Evolutionary conservation across 1,140 invertebrate genomes (phyloP), one percentile per base, ranked within the genome.

Genomic region (Homarus americanus): DNA sequence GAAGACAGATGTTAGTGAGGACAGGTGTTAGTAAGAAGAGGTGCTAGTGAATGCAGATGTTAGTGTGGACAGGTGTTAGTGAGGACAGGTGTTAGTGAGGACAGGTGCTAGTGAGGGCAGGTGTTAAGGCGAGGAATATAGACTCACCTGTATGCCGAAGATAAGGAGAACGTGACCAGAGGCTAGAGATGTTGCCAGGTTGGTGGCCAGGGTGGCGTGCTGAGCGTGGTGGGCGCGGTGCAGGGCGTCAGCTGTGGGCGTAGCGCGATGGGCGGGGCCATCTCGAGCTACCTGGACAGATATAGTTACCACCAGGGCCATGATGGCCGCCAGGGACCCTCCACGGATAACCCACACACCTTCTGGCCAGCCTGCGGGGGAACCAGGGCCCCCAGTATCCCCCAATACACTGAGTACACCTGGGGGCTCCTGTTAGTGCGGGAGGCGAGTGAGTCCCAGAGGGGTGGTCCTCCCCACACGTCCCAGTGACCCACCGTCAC

Each of bases 331-430:
- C 36, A 89, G 38, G 17, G 87, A 89, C 0, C 87, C 87, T 10
- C 87, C 87, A 2, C 87, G 58, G 38, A 89, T 82, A 1, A 89
- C 87, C 87, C 87, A 89, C 63, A 89, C 87, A 20, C 87, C 87
- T 20, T 89, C 87, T 1, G 87, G 87, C 87, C 87, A 89, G 15
- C 87, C 87, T 15, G 87, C 40, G 17, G 87, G 76, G n/a, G 87
- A 89, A 1, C 87, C 87, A 1, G 76, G 87, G 32, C 87, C 87
- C 40, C 87, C 87, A 20, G 87, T 89, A 34, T 89, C 87, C 1
- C 87, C 87, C 87, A 89, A 34, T 89, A 89, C 58, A 89, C 87
- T 20, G 69, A 79, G 24, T 78, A 69, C 17, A n/a, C 49, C 2
- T 36, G n/a, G 28, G 69, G 66, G 24, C 44, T 72, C 38, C 69